phyloP scores from a whole-genome alignment of 2,797 vertebrate genomes.

The Hyperoplus immaculatus region DNA sequence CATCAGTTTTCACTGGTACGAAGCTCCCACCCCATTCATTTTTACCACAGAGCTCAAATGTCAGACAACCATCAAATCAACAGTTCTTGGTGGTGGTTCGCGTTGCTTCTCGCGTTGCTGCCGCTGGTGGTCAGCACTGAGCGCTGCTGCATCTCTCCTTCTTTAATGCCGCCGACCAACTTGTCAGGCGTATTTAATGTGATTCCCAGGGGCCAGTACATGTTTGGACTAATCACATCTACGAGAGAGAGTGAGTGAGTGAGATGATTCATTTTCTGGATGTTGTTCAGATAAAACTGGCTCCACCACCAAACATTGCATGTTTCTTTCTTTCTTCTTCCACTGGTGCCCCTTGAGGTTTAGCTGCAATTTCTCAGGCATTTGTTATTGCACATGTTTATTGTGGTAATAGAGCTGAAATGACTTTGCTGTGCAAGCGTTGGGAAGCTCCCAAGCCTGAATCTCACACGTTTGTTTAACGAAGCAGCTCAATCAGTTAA shows the following conservation, averaged over 20 bases:
- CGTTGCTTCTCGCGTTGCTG: conserved; percentile 51
- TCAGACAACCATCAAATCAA: conserved; percentile 73
- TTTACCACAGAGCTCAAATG: neutral
- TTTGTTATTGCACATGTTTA: conserved; percentile 58
- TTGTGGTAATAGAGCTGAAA: conserved; percentile 52
- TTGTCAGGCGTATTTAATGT: conserved; percentile 52
- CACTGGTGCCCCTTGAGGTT: conserved; percentile 11
- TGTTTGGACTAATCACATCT: conserved; percentile 70
- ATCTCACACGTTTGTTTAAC: conserved; percentile 62
- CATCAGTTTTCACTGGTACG: neutral
- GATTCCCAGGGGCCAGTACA: conserved; percentile 58
- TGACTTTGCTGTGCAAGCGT: conserved; percentile 37
- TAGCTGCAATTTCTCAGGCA: conserved; percentile 30
- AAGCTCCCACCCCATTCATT: neutral
- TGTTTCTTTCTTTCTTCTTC: neutral
- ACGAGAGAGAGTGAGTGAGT: conserved; percentile 35
- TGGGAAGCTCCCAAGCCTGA: conserved; percentile 33
- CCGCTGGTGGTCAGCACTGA: conserved; percentile 81
- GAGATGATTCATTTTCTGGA: conserved; percentile 41
- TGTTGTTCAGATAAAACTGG: conserved; percentile 40
- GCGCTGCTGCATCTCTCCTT: conserved; percentile 8
- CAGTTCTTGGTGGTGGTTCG: neutral
- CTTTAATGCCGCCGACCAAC: conserved; percentile 25
- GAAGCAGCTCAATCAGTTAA: conserved; percentile 58
- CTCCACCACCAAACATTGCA: conserved; percentile 30